Evolutionary conservation across 2,888 invertebrate genomes (phyloP).

Genomic region (Protodeltote pygarga): DNA sequence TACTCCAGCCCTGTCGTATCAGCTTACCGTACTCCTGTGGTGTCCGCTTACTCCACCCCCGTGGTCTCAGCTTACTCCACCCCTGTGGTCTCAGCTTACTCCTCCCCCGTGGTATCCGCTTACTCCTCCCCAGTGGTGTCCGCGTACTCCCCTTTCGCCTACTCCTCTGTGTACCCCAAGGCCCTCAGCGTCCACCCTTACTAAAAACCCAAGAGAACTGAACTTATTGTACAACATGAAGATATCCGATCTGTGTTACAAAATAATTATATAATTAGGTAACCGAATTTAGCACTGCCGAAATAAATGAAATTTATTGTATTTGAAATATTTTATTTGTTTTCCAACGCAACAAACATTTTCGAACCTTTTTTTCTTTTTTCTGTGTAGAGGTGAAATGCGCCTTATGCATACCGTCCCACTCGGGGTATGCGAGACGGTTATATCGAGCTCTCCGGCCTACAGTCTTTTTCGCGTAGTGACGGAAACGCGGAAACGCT

Average conservation of each 20-base stretch:
- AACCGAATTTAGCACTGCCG: slow-evolving; percentile 58
- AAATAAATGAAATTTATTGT: slow-evolving; percentile 53
- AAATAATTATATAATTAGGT: slow-evolving; percentile 20
- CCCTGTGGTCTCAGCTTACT: slow-evolving; percentile 52
- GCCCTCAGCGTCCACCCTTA: slow-evolving; percentile 74
- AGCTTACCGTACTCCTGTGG: no score
- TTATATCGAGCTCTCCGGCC: no score
- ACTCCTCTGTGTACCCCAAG: slow-evolving; percentile 61
- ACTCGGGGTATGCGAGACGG: no score
- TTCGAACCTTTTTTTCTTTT: no score
- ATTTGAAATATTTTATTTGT: slow-evolving; percentile 27
- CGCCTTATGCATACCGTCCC: no score
- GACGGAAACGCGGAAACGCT: no score
- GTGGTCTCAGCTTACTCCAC: slow-evolving; percentile 19
- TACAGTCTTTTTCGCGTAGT: no score
- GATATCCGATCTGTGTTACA: no score
- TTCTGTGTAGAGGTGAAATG: no score
- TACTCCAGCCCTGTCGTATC: slow-evolving; percentile 56
- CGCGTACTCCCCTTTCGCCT: slow-evolving; percentile 30
- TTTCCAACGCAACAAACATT: no score
- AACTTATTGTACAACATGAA: slow-evolving; percentile 2
- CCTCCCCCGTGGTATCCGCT: no score
- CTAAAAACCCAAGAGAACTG: slow-evolving; percentile 47
- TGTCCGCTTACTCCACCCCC: slow-evolving; percentile 56
- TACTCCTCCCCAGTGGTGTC: no score